A percentile compares a stretch with the other conserved stretches of the same genome.
Evolutionary conservation across 1,140 invertebrate genomes (phyloP).

Genomic region (Zaprionus ghesquierei): DNA sequence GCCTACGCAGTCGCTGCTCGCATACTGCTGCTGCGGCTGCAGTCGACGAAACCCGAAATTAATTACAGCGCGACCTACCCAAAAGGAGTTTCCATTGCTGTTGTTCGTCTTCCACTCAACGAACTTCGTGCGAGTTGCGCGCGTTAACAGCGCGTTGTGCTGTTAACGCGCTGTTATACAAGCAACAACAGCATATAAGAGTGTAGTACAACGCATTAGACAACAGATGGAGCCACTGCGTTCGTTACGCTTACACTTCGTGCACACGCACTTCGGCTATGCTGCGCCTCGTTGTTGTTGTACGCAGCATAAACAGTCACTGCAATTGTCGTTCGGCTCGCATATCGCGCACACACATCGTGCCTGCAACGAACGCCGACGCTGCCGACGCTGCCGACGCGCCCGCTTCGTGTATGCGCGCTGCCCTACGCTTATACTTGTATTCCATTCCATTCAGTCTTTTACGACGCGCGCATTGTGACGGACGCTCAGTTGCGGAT

Average conservation of each 20-base stretch:
- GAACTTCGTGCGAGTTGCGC: constrained; percentile 12
- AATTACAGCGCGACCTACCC: constrained; percentile 25
- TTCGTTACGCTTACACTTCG: neutral
- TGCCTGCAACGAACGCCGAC: neutral
- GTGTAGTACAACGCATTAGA: neutral
- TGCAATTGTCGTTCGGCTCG: constrained; percentile 10
- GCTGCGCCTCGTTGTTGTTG: constrained; percentile 21
- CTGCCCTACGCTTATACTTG: constrained; percentile 24
- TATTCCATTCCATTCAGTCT: constrained; percentile 40
- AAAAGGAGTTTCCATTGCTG: neutral
- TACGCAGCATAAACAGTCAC: constrained; percentile 19
- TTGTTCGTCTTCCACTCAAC: constrained; percentile 19
- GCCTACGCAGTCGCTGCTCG: constrained; percentile 1
- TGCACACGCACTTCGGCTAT: neutral
- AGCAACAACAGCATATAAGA: constrained; percentile 38
- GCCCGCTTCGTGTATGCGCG: neutral
- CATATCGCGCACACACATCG: constrained; percentile 3
- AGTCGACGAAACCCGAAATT: constrained; percentile 17
- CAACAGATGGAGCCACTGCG: constrained; percentile 19
- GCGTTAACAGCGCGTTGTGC: constrained; percentile 2
- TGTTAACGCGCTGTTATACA: neutral
- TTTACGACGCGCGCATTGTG: constrained; percentile 44
- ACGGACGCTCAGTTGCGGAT: constrained; percentile 54
- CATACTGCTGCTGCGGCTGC: constrained; percentile 19
- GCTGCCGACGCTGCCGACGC: neutral